These are phyloP conservation scores for Hipparchia semele DNA, from an alignment of 2,888 invertebrate genomes.

Conservation along the genomic window DNA sequence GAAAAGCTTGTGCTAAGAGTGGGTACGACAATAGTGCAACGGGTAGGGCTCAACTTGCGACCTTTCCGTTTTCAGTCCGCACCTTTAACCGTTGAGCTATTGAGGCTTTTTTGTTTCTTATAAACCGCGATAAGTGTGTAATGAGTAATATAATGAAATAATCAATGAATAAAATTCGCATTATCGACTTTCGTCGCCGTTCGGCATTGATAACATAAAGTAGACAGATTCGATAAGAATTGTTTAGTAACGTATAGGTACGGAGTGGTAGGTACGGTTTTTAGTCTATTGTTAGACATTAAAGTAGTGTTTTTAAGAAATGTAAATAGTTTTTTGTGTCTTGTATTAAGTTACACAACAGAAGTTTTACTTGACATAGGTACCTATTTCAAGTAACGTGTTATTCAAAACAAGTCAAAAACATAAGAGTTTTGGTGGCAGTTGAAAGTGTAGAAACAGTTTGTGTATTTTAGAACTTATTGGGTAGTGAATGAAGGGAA, in stretches of 20 bases:
- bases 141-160: conserved; percentile 3
- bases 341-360: background rate
- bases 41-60: no score
- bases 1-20: no score
- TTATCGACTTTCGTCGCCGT: background rate
- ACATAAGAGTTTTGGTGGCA: no score
- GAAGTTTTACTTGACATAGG: no score
- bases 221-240: conserved; percentile 10
- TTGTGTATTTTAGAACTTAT: no score
- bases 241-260: background rate
- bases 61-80: no score
- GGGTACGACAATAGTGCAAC: no score
- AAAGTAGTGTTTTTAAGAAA: background rate
- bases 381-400: no score
- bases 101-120: background rate
- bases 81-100: no score
- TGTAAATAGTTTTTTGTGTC: background rate
- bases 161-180: conserved; percentile 32
- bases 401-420: no score
- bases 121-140: conserved; percentile 14
- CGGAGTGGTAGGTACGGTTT: background rate
- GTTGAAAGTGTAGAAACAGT: no score
- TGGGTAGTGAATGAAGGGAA: no score
- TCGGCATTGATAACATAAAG: conserved; percentile 2
- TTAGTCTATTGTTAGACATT: background rate